phyloP scores from a whole-genome alignment of 2,797 vertebrate genomes.

The Danio choprae region DNA sequence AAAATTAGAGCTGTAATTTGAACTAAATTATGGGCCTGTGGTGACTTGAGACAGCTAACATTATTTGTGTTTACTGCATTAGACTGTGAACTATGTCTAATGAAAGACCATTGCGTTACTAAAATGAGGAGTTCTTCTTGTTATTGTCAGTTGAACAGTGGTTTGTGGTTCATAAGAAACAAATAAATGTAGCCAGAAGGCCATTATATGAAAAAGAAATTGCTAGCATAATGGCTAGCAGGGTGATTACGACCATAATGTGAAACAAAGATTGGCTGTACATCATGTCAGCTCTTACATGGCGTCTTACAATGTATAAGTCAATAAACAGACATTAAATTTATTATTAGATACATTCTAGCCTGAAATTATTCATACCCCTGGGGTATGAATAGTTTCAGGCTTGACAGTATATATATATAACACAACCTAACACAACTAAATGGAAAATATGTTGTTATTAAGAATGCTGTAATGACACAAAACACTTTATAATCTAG shows the following conservation, averaged over 20 bases:
- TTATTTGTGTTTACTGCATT: not conserved
- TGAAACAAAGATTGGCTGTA: not conserved
- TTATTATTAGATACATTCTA: too few relatives aligned
- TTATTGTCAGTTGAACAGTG: not conserved
- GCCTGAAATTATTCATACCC: too few relatives aligned
- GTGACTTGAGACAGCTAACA: not conserved
- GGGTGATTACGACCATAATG: not conserved
- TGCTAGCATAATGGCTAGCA: not conserved
- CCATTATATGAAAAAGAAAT: not conserved
- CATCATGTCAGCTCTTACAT: not conserved
- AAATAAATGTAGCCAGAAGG: not conserved
- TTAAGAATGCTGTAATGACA: not conserved
- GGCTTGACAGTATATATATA: too few relatives aligned
- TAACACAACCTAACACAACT: not conserved
- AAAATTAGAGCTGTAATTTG: conserved; percentile 10
- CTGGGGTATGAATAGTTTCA: too few relatives aligned
- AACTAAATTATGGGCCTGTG: not conserved
- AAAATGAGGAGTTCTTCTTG: not conserved
- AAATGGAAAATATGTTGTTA: not conserved
- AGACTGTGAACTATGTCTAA: conserved; percentile 1
- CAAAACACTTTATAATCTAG: not conserved
- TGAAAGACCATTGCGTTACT: not conserved
- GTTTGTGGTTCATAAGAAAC: not conserved
- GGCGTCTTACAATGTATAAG: not conserved
- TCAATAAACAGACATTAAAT: not conserved